Conservation (phyloP, 2,113 vertebrate genomes). For the Pygoscelis antarcticus region DNA sequence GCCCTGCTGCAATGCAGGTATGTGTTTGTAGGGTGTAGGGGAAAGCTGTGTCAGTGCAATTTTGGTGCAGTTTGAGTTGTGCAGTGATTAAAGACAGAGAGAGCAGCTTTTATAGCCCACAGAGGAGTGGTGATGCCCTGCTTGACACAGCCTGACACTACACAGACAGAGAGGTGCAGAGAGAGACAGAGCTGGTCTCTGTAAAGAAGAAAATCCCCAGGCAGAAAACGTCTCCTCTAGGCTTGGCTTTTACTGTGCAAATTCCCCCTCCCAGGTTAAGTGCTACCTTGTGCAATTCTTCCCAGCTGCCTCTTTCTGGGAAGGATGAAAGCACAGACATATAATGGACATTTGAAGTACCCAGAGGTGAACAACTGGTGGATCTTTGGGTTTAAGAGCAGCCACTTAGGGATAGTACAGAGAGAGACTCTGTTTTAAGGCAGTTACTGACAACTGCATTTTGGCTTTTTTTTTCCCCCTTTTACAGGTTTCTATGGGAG, state of each 20-base stretch:
- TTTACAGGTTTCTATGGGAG: slow-evolving; percentile 85
- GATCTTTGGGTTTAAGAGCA: neutral
- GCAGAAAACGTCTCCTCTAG: neutral
- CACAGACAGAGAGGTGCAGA: neutral
- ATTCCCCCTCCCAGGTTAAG: neutral
- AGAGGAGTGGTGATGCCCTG: neutral
- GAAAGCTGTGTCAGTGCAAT: neutral
- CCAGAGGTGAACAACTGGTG: neutral
- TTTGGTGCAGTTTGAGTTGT: neutral
- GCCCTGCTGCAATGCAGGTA: neutral
- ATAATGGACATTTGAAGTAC: neutral
- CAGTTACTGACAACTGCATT: neutral
- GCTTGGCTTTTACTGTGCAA: neutral
- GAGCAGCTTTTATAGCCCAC: neutral
- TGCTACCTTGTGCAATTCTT: neutral
- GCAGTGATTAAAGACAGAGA: neutral
- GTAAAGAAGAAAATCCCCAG: neutral
- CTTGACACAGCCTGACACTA: neutral
- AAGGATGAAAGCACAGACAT: neutral
- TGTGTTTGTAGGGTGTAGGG: neutral
- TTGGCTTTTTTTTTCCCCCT: accelerated
- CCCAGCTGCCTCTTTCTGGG: neutral
- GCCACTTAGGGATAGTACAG: neutral
- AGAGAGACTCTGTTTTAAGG: neutral
- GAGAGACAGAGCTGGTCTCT: neutral